phyloP scores from a whole-genome alignment of 2,113 vertebrate genomes.

The Scomber japonicus region DNA sequence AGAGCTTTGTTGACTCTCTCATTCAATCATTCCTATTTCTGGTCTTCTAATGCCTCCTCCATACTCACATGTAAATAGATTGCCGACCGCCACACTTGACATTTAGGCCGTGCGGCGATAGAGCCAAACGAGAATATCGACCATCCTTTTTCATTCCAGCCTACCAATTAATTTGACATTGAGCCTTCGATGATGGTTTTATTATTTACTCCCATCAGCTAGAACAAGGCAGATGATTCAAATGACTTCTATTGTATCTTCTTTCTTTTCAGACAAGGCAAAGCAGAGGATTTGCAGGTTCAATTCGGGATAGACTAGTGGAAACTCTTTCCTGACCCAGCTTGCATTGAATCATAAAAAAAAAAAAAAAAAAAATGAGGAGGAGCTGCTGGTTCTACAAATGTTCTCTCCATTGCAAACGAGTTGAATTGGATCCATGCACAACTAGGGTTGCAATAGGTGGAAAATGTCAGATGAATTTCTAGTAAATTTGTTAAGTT shows the following conservation, averaged over 20 bases:
- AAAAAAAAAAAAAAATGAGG: too few relatives aligned
- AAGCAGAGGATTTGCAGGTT: too few relatives aligned
- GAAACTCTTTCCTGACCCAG: not conserved
- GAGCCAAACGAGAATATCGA: not conserved
- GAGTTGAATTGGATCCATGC: too few relatives aligned
- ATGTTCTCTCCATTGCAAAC: too few relatives aligned
- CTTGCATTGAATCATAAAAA: not conserved
- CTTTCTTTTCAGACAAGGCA: not conserved
- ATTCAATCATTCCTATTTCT: slow-evolving; percentile 40
- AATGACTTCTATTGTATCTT: not conserved
- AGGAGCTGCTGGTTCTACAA: too few relatives aligned
- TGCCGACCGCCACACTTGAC: slow-evolving; percentile 52
- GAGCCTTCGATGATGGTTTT: not conserved
- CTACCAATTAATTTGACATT: not conserved
- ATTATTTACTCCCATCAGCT: not conserved
- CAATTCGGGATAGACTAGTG: too few relatives aligned
- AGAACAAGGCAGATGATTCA: not conserved
- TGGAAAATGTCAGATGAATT: too few relatives aligned
- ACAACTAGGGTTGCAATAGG: too few relatives aligned
- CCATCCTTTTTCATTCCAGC: slow-evolving; percentile 3
- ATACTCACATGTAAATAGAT: slow-evolving; percentile 47
- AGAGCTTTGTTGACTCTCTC: slow-evolving; percentile 42
- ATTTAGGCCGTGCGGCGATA: slow-evolving; percentile 51
- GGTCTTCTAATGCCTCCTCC: slow-evolving; percentile 4
- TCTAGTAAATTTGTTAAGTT: too few relatives aligned